Percentiles rank a stretch among this genome's conserved stretches.
Evolutionary conservation across 2,888 invertebrate genomes (phyloP).

Genomic region (Tenthredo distinguenda): DNA sequence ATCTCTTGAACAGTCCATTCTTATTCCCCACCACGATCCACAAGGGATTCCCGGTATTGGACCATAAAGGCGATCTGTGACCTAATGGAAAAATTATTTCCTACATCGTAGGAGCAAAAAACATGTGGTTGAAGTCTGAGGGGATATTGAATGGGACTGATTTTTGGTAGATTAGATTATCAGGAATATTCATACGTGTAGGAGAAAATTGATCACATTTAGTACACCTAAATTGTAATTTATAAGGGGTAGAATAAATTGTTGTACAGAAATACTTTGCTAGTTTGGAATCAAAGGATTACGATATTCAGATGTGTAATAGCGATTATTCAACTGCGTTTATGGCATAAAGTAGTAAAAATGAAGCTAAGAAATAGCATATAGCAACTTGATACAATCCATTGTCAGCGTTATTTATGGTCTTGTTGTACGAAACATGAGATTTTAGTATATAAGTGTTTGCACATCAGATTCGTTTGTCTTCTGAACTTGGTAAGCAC

Average conservation of each 20-base stretch:
- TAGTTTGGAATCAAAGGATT: background rate
- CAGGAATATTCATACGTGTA: no score
- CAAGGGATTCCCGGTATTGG: constrained; percentile 67
- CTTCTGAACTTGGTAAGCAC: background rate
- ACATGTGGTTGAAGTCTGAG: background rate
- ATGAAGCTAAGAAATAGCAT: background rate
- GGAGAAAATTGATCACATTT: background rate
- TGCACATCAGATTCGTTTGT: background rate
- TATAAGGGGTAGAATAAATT: background rate
- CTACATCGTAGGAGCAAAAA: background rate
- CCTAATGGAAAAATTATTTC: constrained; percentile 54
- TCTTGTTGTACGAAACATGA: background rate
- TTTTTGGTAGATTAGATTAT: background rate
- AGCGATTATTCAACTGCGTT: background rate
- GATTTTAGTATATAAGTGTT: background rate
- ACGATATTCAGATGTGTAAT: background rate
- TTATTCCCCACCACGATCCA: constrained; percentile 76
- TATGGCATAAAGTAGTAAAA: background rate
- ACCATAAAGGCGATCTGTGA: constrained; percentile 67
- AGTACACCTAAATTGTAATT: background rate
- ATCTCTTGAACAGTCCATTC: constrained; percentile 75
- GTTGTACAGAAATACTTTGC: background rate
- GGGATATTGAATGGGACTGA: background rate
- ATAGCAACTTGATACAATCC: background rate
- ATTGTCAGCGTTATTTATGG: background rate